Conservation (phyloP, 2,797 vertebrate genomes). For the Alca torda region DNA sequence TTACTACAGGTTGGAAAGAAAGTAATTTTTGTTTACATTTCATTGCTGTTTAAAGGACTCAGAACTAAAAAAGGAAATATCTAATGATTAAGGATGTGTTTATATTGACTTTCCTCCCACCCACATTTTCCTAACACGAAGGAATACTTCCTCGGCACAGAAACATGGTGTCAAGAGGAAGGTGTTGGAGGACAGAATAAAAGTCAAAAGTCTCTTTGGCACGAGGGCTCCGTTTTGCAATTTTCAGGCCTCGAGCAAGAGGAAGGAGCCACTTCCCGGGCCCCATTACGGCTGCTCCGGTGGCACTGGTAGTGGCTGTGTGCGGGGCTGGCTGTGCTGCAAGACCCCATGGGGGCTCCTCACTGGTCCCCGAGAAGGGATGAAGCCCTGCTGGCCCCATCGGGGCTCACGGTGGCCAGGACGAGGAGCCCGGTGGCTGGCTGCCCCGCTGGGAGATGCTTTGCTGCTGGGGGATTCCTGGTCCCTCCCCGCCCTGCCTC, state of each 20-base stretch:
- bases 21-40: neutral
- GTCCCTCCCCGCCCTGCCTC: neutral
- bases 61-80: neutral
- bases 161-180: neutral
- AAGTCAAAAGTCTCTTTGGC: neutral
- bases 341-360: neutral
- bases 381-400: rapidly evolving
- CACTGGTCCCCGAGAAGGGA: neutral
- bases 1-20: neutral
- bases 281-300: rapidly evolving
- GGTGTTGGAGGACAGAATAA: neutral
- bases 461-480: neutral
- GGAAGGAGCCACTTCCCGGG: neutral
- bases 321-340: too few relatives aligned
- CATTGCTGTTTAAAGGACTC: neutral
- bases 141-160: neutral
- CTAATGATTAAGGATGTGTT: neutral
- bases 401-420: rapidly evolving
- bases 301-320: too few relatives aligned
- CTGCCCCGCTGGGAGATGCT: rapidly evolving
- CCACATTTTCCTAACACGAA: neutral
- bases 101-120: neutral
- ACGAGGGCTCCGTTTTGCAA: neutral
- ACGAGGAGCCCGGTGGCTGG: neutral
- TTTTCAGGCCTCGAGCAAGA: neutral